Evolutionary conservation across 2,888 invertebrate species (phyloP).

Genomic region (Abrostola triplasia): DNA sequence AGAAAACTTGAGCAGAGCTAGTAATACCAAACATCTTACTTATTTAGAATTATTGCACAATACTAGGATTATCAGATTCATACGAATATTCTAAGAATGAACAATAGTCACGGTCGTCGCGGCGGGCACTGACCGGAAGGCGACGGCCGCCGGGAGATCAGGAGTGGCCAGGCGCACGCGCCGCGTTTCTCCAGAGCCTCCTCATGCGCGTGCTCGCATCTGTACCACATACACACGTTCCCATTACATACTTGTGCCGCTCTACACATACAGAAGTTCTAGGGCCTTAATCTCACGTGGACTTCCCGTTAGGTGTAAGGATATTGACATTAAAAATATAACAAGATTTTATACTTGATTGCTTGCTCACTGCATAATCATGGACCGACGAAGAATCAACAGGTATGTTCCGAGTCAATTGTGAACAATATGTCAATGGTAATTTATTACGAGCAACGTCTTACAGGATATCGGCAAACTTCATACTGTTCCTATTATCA

Average conservation of each 20-base stretch:
- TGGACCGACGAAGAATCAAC: not conserved
- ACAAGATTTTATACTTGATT: too few relatives aligned
- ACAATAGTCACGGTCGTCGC: not conserved
- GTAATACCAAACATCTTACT: not conserved
- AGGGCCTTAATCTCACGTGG: not conserved
- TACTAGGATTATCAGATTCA: too few relatives aligned
- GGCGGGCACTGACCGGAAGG: not conserved
- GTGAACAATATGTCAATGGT: not conserved
- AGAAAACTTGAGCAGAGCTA: not conserved
- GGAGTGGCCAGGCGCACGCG: not conserved
- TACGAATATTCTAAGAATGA: not conserved
- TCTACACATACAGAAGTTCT: not conserved
- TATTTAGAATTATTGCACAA: too few relatives aligned
- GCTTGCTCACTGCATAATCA: too few relatives aligned
- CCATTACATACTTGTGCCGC: not conserved
- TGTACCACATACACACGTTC: not conserved
- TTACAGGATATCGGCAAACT: constrained; percentile 3
- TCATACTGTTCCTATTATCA: constrained; percentile 1
- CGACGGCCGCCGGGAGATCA: not conserved
- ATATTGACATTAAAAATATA: too few relatives aligned
- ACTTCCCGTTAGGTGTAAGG: not conserved
- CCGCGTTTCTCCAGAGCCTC: not conserved
- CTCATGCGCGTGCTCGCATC: not conserved
- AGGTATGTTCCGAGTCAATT: not conserved
- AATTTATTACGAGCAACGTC: not conserved